These are phyloP conservation scores for Ciona savignyi DNA, from an alignment of 23 tunicate species.

Conservation along the genomic window DNA sequence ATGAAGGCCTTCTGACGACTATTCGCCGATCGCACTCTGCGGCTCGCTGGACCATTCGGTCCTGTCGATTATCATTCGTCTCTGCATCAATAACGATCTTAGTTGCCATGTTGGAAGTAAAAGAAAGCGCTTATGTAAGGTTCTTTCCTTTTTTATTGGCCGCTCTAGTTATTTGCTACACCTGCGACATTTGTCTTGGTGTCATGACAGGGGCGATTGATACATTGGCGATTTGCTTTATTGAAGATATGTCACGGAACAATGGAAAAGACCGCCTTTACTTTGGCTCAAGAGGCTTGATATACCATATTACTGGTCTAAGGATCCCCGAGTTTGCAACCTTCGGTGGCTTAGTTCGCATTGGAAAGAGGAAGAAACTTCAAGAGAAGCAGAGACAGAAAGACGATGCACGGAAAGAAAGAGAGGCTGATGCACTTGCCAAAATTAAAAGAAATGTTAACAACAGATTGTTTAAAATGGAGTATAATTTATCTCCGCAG, in stretches of 20 bases:
- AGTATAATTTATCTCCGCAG: too few species aligned
- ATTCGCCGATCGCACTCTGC: conserved; percentile 13
- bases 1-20: not conserved
- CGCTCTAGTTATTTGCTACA: conserved; percentile 2
- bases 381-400: conserved; percentile 8
- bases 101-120: not conserved
- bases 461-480: too few species aligned
- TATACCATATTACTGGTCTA: conserved; percentile 20
- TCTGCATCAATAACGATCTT: conserved; percentile 10
- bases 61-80: conserved; percentile 1
- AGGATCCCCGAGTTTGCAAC: conserved; percentile 37
- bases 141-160: conserved; percentile 11
- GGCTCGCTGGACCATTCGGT: conserved; percentile 20
- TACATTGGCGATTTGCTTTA: conserved; percentile 38
- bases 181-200: conserved; percentile 28
- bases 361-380: conserved; percentile 2
- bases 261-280: conserved; percentile 28
- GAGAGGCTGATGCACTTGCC: conserved; percentile 24
- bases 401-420: conserved; percentile 5
- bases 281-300: conserved; percentile 29
- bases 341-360: conserved; percentile 14
- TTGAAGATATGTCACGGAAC: conserved; percentile 46
- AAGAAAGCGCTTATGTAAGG: not conserved
- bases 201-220: conserved; percentile 20
- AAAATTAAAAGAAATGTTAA: too few species aligned